Percentiles rank a stretch among this genome's conserved stretches.
These are phyloP conservation scores for Sussaba pulchella DNA, from an alignment of 2,888 invertebrate genomes.

Conservation along the genomic window DNA sequence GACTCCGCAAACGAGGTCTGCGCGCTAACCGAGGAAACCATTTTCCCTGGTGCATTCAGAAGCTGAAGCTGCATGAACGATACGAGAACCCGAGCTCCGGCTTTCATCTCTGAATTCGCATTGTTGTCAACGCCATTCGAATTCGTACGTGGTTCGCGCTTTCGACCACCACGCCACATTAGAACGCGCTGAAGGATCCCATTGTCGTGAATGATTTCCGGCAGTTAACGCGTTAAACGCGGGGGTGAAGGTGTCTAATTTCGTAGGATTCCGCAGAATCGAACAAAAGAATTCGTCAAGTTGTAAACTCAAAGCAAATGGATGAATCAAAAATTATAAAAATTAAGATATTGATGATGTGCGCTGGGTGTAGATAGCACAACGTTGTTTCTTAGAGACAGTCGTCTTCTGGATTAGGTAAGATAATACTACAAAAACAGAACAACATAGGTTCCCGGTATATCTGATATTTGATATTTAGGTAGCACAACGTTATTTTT, in stretches of 20 bases:
- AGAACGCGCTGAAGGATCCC: constrained; percentile 57
- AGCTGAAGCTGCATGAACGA: constrained; percentile 41
- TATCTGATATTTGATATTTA: background rate
- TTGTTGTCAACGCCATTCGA: constrained; percentile 74
- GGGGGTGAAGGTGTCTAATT: constrained; percentile 31
- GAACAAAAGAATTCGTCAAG: background rate
- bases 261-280: constrained; percentile 57
- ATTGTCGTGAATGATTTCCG: constrained; percentile 72
- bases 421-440: background rate
- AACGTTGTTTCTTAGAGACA: background rate
- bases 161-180: constrained; percentile 43
- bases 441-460: background rate
- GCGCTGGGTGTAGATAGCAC: no score
- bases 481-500: background rate
- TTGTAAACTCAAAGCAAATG: background rate
- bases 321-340: background rate
- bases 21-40: constrained; percentile 65
- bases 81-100: constrained; percentile 45
- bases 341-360: background rate
- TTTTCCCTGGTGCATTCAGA: constrained; percentile 61
- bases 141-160: constrained; percentile 63
- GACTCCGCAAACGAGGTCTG: constrained; percentile 67
- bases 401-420: background rate
- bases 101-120: constrained; percentile 70
- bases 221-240: constrained; percentile 58